phyloP scores from a whole-genome alignment of 1,140 invertebrate species.

The Sarcophaga peregrina region DNA sequence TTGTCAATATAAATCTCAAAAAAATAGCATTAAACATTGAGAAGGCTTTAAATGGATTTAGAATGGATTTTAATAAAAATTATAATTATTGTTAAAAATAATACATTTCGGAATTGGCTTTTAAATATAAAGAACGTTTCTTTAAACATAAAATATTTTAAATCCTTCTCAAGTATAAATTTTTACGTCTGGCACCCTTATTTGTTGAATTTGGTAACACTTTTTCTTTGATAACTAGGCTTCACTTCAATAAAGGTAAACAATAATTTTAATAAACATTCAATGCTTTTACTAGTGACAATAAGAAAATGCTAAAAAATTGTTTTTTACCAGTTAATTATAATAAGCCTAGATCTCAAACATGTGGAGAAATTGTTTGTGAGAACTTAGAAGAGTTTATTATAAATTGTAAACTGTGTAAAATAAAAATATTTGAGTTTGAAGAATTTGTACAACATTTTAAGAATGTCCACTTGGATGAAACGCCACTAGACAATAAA shows the following conservation, averaged over 20 bases:
- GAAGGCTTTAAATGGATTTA: too few relatives aligned
- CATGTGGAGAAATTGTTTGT: conserved; percentile 45
- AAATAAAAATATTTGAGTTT: conserved; percentile 60
- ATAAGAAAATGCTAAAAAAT: conserved; percentile 55
- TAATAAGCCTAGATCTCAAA: conserved; percentile 46
- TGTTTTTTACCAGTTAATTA: conserved; percentile 52
- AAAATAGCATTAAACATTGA: too few relatives aligned
- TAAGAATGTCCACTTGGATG: conserved; percentile 57
- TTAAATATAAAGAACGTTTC: too few relatives aligned
- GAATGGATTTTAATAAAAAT: too few relatives aligned
- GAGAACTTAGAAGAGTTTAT: conserved; percentile 37
- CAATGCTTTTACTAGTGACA: background rate
- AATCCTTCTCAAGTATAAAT: too few relatives aligned
- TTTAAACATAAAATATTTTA: too few relatives aligned
- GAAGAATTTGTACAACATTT: conserved; percentile 59
- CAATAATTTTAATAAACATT: background rate
- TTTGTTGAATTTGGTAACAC: too few relatives aligned
- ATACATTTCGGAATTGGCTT: too few relatives aligned
- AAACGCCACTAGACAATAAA: conserved; percentile 39
- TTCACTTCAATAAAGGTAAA: background rate
- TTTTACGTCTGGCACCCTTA: too few relatives aligned
- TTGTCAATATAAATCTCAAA: too few relatives aligned
- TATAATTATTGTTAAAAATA: too few relatives aligned
- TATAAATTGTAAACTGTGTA: conserved; percentile 58
- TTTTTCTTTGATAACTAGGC: too few relatives aligned